Conservation (phyloP, 1,140 invertebrate genomes). For the Nasonia giraulti region DNA sequence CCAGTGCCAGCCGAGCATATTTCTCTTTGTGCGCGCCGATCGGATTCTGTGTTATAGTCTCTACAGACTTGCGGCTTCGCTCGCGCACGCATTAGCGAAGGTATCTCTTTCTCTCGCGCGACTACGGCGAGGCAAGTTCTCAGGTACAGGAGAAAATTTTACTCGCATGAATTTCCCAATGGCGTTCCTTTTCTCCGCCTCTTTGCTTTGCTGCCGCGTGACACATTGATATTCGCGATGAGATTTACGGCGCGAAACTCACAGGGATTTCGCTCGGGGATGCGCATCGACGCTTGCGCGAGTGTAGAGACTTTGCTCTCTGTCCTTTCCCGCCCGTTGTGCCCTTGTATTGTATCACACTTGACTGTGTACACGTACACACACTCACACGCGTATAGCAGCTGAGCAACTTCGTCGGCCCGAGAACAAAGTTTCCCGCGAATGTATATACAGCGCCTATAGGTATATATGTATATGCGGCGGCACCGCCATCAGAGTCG, state of each 20-base stretch:
- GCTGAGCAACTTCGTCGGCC: background rate
- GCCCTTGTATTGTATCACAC: background rate
- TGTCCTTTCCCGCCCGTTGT: background rate
- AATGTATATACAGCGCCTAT: background rate
- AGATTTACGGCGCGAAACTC: constrained; percentile 35
- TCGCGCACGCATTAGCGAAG: too few relatives aligned
- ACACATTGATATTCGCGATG: constrained; percentile 41
- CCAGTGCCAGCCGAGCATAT: too few relatives aligned
- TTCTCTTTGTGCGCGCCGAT: too few relatives aligned
- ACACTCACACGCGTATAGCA: background rate
- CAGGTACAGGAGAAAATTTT: background rate
- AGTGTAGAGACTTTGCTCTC: background rate
- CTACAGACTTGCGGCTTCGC: too few relatives aligned
- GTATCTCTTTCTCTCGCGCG: too few relatives aligned
- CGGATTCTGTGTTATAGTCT: too few relatives aligned
- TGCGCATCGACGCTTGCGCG: background rate
- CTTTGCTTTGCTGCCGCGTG: background rate
- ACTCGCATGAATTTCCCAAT: constrained; percentile 14
- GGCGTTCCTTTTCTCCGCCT: background rate
- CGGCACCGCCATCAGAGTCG: background rate
- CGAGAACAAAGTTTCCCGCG: background rate
- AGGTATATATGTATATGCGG: background rate
- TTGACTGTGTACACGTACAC: too few relatives aligned
- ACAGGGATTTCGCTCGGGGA: background rate
- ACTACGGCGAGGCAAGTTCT: background rate